A percentile compares a stretch with the other conserved stretches of the same genome.
These are phyloP conservation scores for Oncorhynchus kisutch DNA, from an alignment of 2,113 vertebrate species.

Conservation along the genomic window DNA sequence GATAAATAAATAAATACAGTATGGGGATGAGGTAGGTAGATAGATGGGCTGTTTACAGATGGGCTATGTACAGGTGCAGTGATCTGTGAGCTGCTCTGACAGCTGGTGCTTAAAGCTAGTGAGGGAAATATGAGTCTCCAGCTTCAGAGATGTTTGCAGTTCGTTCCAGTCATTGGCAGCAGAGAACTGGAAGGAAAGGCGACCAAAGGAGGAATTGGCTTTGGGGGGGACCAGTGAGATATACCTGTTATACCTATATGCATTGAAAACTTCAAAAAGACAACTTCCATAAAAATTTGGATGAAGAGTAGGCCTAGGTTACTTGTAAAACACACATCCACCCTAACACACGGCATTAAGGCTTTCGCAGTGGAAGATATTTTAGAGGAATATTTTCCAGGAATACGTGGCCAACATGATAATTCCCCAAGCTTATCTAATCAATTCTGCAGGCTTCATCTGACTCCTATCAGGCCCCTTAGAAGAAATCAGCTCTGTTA, in stretches of 20 bases:
- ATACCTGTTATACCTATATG: conserved; percentile 35
- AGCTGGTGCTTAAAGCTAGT: too few species aligned
- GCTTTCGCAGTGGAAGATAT: conserved; percentile 60
- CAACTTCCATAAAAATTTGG: conserved; percentile 42
- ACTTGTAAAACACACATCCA: conserved; percentile 61
- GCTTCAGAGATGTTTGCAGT: too few species aligned
- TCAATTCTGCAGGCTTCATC: conserved; percentile 97
- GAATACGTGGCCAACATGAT: conserved; percentile 91
- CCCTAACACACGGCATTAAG: conserved; percentile 66
- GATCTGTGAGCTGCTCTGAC: too few species aligned
- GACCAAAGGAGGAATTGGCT: too few species aligned
- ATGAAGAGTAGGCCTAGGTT: background rate
- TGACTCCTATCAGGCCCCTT: conserved; percentile 86
- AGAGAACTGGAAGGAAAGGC: too few species aligned
- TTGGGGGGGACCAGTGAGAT: too few species aligned
- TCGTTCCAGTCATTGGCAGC: too few species aligned
- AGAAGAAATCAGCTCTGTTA: conserved; percentile 91
- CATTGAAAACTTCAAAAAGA: conserved; percentile 61
- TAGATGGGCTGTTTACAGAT: too few species aligned
- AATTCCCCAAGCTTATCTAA: conserved; percentile 97
- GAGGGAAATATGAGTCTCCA: too few species aligned
- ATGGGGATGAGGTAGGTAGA: too few species aligned
- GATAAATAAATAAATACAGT: too few species aligned
- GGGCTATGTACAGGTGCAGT: too few species aligned
- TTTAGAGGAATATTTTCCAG: conserved; percentile 65